Evolutionary conservation across 2,888 invertebrate genomes (phyloP), one percentile per base, ranked within the genome.

Genomic region (Dolichopus griseipennis): DNA sequence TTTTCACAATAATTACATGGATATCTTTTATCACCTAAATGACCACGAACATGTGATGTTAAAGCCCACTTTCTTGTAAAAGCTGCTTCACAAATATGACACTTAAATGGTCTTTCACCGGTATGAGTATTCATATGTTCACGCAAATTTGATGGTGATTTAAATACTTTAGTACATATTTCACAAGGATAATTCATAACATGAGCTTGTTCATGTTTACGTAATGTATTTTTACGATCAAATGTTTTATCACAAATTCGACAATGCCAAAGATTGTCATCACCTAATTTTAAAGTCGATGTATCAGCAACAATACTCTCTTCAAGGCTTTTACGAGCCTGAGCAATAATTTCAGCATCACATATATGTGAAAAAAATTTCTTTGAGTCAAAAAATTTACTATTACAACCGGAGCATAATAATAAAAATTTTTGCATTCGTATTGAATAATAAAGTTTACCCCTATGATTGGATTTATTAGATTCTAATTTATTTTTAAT

Each of bases 181-280:
- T 64, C 64, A 64, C 64, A 64, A n/a, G 64, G 33, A 64, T 34
- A 64, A 37, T 20, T 37, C 20, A 34, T 64, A 4, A 64, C 20
- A 64, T 64, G 64, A 20, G 64, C 64, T 8, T 64, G 64, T 64
- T 64, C 64, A 37, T 64, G 64, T 37, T 64, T 64, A 22, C 33
- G 21, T n/a, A 64, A 22, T 12, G 33, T 64, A 37, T 64, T 64
- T 34, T 37, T 33, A 2, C 33, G 33, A 33, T 64, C 64, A 64
- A 34, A 64, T 9, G 33, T 34, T 37, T 64, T 64, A 33, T 64
- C 37, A 20, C 64, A 64, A 15, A 64, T 64, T 9, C 64, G 33
- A n/a, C 64, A 64, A 20, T 64, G 64, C 64, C 64, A 64, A 10
- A 64, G 18, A 4, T 34, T 34, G 20, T 64, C 64, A 34, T 33